A percentile compares a stretch with the other conserved stretches of the same genome.
phyloP scores from a whole-genome alignment of 2,113 vertebrate species.

The Butastur rufipennis region DNA sequence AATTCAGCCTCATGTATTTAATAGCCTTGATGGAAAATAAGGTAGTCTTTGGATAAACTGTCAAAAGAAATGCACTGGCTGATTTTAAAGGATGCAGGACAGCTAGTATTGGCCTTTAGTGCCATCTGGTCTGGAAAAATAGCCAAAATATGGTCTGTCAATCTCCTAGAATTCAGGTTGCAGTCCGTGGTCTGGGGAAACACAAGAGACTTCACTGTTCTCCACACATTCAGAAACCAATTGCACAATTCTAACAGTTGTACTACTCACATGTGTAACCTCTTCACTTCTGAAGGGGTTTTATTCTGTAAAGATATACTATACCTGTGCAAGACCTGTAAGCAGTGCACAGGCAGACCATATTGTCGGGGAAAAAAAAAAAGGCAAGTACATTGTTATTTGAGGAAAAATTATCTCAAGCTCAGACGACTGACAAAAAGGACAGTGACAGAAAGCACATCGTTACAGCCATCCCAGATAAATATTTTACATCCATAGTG shows the following conservation, averaged over 20 bases:
- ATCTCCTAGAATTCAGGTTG: neutral
- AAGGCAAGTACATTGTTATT: neutral
- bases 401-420: neutral
- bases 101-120: accelerated
- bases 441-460: neutral
- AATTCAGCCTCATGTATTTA: neutral
- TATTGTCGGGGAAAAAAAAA: neutral
- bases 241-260: neutral
- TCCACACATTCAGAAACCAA: neutral
- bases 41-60: neutral
- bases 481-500: slow-evolving; percentile 15
- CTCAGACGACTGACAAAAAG: neutral
- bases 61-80: neutral
- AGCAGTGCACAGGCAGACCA: neutral
- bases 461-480: neutral
- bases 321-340: accelerated
- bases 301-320: neutral
- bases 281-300: neutral
- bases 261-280: neutral
- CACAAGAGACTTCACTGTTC: neutral
- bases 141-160: neutral
- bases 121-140: neutral
- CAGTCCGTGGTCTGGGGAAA: neutral
- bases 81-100: neutral
- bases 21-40: neutral